phyloP scores from a whole-genome alignment of 2,113 vertebrate genomes.

The Rhodinocichla rosea region DNA sequence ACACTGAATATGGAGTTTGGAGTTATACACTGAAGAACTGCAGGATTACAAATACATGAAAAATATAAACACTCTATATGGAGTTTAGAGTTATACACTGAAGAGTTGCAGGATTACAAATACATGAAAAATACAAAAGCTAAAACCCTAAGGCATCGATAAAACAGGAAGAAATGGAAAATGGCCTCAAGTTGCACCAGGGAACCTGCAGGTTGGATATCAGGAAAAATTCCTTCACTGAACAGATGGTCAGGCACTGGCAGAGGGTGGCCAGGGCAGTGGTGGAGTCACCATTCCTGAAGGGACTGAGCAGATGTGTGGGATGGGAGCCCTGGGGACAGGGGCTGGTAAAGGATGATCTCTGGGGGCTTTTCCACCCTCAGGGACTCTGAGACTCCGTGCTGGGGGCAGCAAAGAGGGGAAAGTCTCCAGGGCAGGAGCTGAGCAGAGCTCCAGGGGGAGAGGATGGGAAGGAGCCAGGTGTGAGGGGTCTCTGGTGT shows the following conservation, averaged over 20 bases:
- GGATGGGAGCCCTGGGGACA: background rate
- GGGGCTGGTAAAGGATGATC: background rate
- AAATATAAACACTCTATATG: background rate
- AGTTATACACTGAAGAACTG: too few species aligned
- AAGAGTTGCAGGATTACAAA: too few species aligned
- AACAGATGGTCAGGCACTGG: background rate
- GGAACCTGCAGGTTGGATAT: background rate
- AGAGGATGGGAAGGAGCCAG: background rate
- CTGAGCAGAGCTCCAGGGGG: background rate
- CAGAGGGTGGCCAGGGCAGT: background rate
- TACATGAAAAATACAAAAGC: background rate
- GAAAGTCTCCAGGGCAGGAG: background rate
- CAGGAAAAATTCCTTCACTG: background rate
- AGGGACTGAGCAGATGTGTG: background rate
- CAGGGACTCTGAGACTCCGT: accelerated
- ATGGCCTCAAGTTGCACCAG: background rate
- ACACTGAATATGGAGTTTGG: background rate
- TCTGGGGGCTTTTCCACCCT: background rate
- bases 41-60: background rate
- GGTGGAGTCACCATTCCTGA: background rate
- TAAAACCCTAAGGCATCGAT: background rate
- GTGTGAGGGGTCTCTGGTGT: background rate
- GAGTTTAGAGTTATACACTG: background rate
- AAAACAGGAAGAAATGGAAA: background rate
- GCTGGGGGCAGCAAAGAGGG: background rate